phyloP scores from a whole-genome alignment of 35 echinoderm and acorn worm genomes.

The Nesometra sesokonis region DNA sequence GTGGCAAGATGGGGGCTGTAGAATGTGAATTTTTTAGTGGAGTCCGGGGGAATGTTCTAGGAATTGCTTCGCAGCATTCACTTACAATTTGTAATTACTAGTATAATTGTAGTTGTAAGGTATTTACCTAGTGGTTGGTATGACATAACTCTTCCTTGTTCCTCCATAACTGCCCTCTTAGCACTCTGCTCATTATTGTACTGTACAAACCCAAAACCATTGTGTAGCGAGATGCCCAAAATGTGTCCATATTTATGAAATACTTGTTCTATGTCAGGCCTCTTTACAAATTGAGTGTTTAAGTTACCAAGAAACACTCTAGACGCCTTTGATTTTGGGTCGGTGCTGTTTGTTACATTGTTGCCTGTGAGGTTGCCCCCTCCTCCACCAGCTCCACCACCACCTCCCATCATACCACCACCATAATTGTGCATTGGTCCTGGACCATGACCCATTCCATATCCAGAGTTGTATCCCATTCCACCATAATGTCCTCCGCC shows the following conservation, averaged over 20 bases:
- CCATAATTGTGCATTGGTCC: not conserved
- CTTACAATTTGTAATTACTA: too few relatives aligned
- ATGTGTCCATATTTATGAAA: conserved; percentile 68
- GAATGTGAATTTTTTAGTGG: not conserved
- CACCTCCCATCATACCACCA: not conserved
- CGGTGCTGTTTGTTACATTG: conserved; percentile 63
- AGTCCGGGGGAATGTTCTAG: too few relatives aligned
- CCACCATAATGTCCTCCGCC: not conserved
- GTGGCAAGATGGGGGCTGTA: too few relatives aligned
- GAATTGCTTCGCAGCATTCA: too few relatives aligned
- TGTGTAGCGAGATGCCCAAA: conserved; percentile 62
- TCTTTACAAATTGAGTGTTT: conserved; percentile 27
- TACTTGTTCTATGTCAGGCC: conserved; percentile 35
- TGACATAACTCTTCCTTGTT: conserved; percentile 59
- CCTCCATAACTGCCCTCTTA: conserved; percentile 40
- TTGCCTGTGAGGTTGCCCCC: not conserved
- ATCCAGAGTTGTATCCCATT: not conserved
- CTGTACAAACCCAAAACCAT: conserved; percentile 85
- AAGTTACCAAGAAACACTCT: conserved; percentile 48
- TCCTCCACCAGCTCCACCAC: not conserved
- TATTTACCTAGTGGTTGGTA: conserved; percentile 73
- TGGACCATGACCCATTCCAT: not conserved
- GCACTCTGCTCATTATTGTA: conserved; percentile 47
- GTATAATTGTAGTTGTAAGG: not conserved
- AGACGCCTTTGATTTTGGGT: conserved; percentile 19